Evolutionary conservation across 2,888 invertebrate genomes (phyloP).

Genomic region (Taphrorychus bicolor): DNA sequence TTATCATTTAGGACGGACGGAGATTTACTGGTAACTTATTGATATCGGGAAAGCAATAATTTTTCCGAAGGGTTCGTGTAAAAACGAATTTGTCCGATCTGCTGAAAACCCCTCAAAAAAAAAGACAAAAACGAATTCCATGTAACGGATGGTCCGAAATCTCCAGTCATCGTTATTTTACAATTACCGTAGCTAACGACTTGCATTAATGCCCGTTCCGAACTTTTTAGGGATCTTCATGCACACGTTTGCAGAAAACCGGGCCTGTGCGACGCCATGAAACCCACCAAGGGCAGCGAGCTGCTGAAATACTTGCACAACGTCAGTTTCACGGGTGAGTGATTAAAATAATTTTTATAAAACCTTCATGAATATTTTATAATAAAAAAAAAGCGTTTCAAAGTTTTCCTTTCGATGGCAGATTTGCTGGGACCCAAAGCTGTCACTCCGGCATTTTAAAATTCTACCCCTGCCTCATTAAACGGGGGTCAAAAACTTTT

Average conservation of each 20-base stretch:
- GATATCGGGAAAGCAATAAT: constrained; percentile 18
- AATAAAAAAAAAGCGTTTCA: too few species aligned
- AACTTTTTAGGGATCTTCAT: constrained; percentile 95
- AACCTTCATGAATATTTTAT: too few species aligned
- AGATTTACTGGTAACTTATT: constrained; percentile 14
- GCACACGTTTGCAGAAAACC: constrained; percentile 74
- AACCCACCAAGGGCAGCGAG: constrained; percentile 86
- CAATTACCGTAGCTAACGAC: too few species aligned
- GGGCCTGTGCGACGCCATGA: constrained; percentile 88
- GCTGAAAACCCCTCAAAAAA: neutral
- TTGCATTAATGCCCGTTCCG: too few species aligned
- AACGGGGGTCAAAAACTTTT: constrained; percentile 9
- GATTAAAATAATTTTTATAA: too few species aligned
- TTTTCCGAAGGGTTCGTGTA: constrained; percentile 8
- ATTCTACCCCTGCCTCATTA: neutral
- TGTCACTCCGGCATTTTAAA: neutral
- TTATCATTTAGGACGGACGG: constrained; percentile 18
- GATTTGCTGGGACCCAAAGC: neutral
- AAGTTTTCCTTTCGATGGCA: neutral
- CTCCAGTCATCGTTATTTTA: too few species aligned
- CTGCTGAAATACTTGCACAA: constrained; percentile 83
- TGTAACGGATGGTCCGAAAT: neutral
- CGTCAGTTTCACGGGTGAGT: constrained; percentile 88
- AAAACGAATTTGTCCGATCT: constrained; percentile 13
- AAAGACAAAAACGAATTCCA: neutral